Conservation (phyloP, 1,140 invertebrate genomes). For the Micrasema minimum region DNA sequence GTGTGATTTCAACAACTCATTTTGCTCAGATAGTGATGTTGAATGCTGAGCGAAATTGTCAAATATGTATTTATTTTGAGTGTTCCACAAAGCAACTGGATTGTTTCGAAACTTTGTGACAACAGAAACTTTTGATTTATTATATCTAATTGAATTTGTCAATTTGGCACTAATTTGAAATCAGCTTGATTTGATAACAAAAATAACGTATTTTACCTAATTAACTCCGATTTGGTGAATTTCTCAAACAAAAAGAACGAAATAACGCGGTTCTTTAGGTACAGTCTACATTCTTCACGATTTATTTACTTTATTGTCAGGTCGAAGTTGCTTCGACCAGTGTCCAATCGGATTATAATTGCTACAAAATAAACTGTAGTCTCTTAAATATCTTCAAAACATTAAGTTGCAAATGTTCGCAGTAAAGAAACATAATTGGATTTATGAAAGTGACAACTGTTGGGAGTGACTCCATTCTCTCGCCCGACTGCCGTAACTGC, state of each 20-base stretch:
- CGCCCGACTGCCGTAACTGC: neutral
- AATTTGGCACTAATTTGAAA: conserved; percentile 30
- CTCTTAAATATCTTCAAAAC: conserved; percentile 39
- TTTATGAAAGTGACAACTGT: conserved; percentile 1
- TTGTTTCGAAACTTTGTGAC: conserved; percentile 6
- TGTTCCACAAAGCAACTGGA: conserved; percentile 15
- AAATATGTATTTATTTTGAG: neutral
- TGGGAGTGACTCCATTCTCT: conserved; percentile 17
- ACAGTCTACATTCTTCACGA: conserved; percentile 23
- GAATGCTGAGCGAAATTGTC: neutral
- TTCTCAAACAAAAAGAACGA: conserved; percentile 19
- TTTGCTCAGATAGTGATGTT: neutral
- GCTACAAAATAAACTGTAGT: conserved; percentile 33
- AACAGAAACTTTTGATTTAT: neutral
- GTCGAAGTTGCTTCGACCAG: conserved; percentile 12
- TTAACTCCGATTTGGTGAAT: conserved; percentile 2
- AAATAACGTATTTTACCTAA: conserved; percentile 7
- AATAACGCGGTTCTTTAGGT: conserved; percentile 12
- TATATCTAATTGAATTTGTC: conserved; percentile 14
- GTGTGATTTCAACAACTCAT: neutral
- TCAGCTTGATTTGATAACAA: neutral
- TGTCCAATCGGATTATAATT: conserved; percentile 10
- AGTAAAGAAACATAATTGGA: conserved; percentile 1
- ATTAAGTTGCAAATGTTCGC: conserved; percentile 29
- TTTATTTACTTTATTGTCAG: conserved; percentile 10